Base-by-base conservation (phyloP, 2,888 invertebrate species). In the Drosophila falleni region DNA sequence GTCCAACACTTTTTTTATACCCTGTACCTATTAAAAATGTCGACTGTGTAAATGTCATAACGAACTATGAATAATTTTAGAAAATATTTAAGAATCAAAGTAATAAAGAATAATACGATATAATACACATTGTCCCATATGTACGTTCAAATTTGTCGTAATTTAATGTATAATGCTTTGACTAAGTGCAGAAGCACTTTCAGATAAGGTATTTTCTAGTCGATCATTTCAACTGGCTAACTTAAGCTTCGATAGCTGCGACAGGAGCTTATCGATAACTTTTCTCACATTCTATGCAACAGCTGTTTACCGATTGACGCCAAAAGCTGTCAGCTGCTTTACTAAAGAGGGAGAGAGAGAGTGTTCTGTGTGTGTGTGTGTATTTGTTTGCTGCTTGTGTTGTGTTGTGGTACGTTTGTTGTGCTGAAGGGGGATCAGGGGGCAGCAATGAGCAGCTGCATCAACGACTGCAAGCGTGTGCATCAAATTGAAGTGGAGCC, bases 401-500 rank as follows among this genome's bases (percentile, higher is more conserved):
- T 39, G 35, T 58, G 58, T 39, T 47, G 47, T 47, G 29, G 29
- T 50, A 10, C 29, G 26, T 41, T 55, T 9, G 46, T 11, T 55
- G 8, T 15, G 46, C 8, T 6, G 26, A 8, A 8, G 47, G 23
- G 15, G 35, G 31, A 9, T 35, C 19, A 33, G 42, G n/a, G n/a
- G 60, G 56, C 61, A 64, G 74, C 70, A 74, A 89, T 89, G 90
- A 89, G 56, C 71, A 83, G 80, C 79, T 74, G 74, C 69, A 53
- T 68, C 63, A 76, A 53, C 59, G 66, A 68, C 61, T 89, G 86
- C 64, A 78, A 76, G 59, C 80, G 89, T 58, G 49, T 59, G 42
- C 87, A 87, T 68, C 56, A 59, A 23, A 89, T 87, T 46, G 84
- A 89, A 75, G 71, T 92, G 47, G 82, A 78, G 39, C 90, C 90